Evolutionary conservation across 2,888 invertebrate genomes (phyloP), one percentile per base, ranked within the genome.

Genomic region (Chesias legatella): DNA sequence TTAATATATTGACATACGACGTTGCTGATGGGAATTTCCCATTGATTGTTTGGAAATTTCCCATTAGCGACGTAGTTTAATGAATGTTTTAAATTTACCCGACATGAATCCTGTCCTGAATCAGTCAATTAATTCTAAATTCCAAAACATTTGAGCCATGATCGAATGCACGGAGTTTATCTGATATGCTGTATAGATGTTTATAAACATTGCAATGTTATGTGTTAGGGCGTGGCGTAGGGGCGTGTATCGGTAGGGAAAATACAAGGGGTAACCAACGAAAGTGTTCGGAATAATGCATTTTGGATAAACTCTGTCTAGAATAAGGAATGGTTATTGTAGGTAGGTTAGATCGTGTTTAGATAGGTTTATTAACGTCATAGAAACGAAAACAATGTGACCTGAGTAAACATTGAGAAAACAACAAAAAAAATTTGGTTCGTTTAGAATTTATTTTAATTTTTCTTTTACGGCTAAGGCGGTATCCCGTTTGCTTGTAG

Each of bases 401-500:
- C 58, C 56, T 52, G 51, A 63, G 53, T 53, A 55, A 58, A 58
- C 47, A 49, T 58, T 55, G 56, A 60, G 61, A 65, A 59, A 56
- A 60, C 58, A 51, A 63, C 54, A 62, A 60, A 60, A 59, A 59
- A 58, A 47, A 48, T 56, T 67, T 58, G 55, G 47, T 73, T 72
- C 62, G 64, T 67, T 69, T 76, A 74, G 69, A 66, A 64, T 71
- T 72, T 70, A 63, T 55, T 63, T 68, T 66, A 62, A 66, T 67
- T 65, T 64, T 71, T 65, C 52, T 68, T 63, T 68, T 60, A 48
- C 63, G 67, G 65, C 70, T 75, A 71, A 67, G 67, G 70, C 69
- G 67, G 68, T 74, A 75, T 80, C 79, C 74, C 78, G 73, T 78
- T 74, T 76, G 80, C 81, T 83, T 85, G 81, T 81, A 81, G 64